A percentile compares a stretch with the other conserved stretches of the same genome.
phyloP scores from a whole-genome alignment of 1,140 invertebrate species.

The Drosophila pandora region DNA sequence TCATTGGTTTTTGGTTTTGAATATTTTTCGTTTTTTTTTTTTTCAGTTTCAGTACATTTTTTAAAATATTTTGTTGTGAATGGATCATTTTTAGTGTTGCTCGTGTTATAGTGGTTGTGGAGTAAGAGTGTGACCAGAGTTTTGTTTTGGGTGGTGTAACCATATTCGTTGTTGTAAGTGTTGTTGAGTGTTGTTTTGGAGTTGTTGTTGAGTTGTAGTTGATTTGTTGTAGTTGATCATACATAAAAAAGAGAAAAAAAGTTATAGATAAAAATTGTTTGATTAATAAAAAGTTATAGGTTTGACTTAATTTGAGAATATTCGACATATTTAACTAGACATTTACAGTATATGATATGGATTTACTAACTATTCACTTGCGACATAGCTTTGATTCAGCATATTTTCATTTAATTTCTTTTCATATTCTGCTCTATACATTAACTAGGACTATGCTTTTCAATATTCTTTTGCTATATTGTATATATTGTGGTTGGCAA shows the following conservation, averaged over 20 bases:
- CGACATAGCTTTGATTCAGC: conserved; percentile 38
- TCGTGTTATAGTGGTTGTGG: conserved; percentile 57
- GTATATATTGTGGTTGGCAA: conserved; percentile 32
- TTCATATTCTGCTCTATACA: conserved; percentile 34
- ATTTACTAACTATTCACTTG: conserved; percentile 36
- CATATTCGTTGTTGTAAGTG: conserved; percentile 55
- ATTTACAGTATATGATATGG: conserved; percentile 34
- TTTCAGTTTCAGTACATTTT: conserved; percentile 3
- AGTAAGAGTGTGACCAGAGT: conserved; percentile 38
- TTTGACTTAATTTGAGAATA: conserved; percentile 35
- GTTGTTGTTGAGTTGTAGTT: conserved; percentile 56
- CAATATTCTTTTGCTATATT: conserved; percentile 16
- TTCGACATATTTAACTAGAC: conserved; percentile 28
- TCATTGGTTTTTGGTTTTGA: conserved; percentile 40
- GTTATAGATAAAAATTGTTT: conserved; percentile 73
- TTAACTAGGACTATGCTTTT: conserved; percentile 19
- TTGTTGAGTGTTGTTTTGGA: conserved; percentile 46
- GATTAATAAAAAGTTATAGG: conserved; percentile 67
- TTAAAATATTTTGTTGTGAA: conserved; percentile 45
- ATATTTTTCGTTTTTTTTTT: conserved; percentile 37
- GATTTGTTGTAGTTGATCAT: conserved; percentile 53
- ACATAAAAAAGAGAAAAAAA: conserved; percentile 78
- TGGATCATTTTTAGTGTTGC: conserved; percentile 81
- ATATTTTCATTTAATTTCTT: conserved; percentile 1
- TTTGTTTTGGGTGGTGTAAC: conserved; percentile 45